phyloP scores from a whole-genome alignment of 2,888 invertebrate genomes.

The Sycophila texana region DNA sequence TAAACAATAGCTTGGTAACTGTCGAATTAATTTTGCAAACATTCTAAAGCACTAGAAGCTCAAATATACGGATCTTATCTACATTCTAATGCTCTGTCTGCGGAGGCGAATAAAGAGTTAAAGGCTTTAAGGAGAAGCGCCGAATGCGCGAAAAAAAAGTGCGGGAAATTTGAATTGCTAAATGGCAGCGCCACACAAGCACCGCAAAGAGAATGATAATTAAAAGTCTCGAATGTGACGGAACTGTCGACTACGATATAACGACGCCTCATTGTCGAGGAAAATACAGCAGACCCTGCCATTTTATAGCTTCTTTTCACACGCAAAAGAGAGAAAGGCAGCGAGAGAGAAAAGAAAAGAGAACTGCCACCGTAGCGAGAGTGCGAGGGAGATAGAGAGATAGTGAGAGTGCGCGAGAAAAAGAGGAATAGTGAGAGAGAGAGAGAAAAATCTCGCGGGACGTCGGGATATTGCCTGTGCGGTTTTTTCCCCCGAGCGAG shows the following conservation, averaged over 20 bases:
- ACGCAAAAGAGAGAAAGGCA: not conserved
- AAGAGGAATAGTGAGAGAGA: no score
- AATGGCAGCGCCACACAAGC: not conserved
- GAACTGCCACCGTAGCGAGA: no score
- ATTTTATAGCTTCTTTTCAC: conserved; percentile 14
- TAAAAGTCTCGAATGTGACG: conserved; percentile 45
- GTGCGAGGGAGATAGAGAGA: not conserved
- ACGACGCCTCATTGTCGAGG: not conserved
- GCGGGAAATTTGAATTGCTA: conserved; percentile 6
- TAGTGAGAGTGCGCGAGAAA: not conserved
- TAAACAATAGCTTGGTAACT: no score
- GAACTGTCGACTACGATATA: conserved; percentile 20
- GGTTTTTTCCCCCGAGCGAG: no score
- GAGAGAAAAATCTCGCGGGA: conserved; percentile 10
- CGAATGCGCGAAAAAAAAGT: not conserved
- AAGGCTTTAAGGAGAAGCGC: not conserved
- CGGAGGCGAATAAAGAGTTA: not conserved
- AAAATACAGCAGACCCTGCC: not conserved
- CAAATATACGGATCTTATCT: no score
- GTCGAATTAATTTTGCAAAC: no score
- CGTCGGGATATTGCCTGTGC: not conserved
- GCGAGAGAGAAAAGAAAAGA: not conserved
- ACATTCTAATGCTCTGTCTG: not conserved
- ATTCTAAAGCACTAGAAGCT: no score
- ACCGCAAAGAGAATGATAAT: conserved; percentile 41